Conservation (phyloP, 2,888 invertebrate genomes). For the Dynastes tityus region DNA sequence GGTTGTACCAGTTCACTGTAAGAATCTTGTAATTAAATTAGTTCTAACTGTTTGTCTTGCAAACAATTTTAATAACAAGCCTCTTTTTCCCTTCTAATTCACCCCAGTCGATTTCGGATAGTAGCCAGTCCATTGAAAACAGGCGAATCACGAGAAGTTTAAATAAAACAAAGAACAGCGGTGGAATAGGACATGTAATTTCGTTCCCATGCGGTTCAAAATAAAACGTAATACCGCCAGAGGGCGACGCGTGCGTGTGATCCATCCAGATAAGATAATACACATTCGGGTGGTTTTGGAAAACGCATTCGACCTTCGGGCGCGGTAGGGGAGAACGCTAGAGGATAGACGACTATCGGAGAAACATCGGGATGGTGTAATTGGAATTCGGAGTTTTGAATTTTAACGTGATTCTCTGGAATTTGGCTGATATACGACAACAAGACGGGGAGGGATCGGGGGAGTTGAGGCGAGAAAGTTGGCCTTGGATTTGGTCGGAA, state of each 20-base stretch:
- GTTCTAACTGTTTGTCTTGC: no score
- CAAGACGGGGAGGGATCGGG: not conserved
- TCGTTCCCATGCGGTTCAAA: not conserved
- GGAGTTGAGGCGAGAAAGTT: not conserved
- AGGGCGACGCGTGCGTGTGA: conserved; percentile 22
- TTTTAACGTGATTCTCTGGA: conserved; percentile 33
- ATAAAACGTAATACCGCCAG: conserved; percentile 26
- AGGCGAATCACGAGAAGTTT: not conserved
- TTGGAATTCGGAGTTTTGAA: conserved; percentile 41
- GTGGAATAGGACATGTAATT: conserved; percentile 7
- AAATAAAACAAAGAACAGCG: conserved; percentile 9
- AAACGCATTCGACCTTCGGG: conserved; percentile 1
- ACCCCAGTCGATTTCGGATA: no score
- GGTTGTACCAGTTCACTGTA: no score
- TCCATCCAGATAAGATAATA: conserved; percentile 29
- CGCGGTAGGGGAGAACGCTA: not conserved
- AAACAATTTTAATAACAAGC: no score
- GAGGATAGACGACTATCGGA: not conserved
- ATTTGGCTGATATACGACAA: conserved; percentile 29
- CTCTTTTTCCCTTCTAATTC: no score
- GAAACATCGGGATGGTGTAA: conserved; percentile 15
- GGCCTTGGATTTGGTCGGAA: not conserved
- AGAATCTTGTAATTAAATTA: no score
- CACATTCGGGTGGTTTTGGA: not conserved
- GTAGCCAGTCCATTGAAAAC: no score